Percentiles rank a stretch among this genome's conserved stretches.
phyloP scores from a whole-genome alignment of 2,888 invertebrate genomes.

The Pteria penguin region DNA sequence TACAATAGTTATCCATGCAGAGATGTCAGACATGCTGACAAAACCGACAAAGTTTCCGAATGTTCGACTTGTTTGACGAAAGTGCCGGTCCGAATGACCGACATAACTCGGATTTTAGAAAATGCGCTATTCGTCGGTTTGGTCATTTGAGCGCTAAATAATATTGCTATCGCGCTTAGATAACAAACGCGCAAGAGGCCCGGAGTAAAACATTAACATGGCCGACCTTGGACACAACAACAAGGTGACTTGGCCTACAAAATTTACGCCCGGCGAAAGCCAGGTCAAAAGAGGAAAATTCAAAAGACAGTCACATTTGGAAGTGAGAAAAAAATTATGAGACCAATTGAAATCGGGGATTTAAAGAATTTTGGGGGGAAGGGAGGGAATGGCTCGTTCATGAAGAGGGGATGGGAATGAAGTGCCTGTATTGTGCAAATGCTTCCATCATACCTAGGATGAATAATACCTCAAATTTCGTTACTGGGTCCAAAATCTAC shows the following conservation, averaged over 20 bases:
- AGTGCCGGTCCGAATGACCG: slow-evolving; percentile 4
- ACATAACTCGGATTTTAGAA: neutral
- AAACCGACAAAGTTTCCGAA: neutral
- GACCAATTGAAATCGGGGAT: neutral
- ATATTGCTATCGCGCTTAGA: too few relatives aligned
- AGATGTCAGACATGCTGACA: neutral
- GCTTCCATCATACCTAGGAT: too few relatives aligned
- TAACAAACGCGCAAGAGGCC: too few relatives aligned
- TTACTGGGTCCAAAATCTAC: slow-evolving; percentile 1
- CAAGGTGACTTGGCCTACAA: neutral
- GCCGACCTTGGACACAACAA: neutral
- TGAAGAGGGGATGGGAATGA: neutral
- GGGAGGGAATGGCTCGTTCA: neutral
- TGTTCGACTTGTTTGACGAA: neutral
- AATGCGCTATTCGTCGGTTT: too few relatives aligned
- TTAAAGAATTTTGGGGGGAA: neutral
- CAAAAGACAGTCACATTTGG: neutral
- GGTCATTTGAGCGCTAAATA: too few relatives aligned
- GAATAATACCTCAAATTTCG: neutral
- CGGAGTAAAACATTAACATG: too few relatives aligned
- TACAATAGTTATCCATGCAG: too few relatives aligned
- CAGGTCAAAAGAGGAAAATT: neutral
- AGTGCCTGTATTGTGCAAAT: neutral
- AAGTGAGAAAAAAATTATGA: neutral
- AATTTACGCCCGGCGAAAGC: neutral